Percentiles rank a stretch among this genome's conserved stretches.
phyloP scores from a whole-genome alignment of 2,113 vertebrate species.

The Taxidea taxus region DNA sequence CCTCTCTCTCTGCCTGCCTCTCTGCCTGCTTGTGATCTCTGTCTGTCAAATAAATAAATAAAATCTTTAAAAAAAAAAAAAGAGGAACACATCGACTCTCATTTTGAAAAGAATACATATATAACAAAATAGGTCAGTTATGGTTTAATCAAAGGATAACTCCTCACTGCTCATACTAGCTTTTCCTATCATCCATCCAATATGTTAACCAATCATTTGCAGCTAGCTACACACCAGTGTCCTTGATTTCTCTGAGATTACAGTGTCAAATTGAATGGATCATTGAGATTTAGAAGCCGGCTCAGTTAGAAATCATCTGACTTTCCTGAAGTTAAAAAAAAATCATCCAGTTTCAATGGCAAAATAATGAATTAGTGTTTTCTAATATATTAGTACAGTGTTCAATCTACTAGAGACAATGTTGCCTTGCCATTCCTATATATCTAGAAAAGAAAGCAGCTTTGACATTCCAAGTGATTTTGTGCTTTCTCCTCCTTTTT shows the following conservation, averaged over 20 bases:
- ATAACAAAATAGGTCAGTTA: not conserved
- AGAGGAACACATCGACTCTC: not conserved
- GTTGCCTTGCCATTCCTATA: not conserved
- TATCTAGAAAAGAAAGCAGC: not conserved
- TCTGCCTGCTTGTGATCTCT: no score
- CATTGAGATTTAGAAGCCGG: constrained; percentile 14
- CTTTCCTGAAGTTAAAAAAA: not conserved
- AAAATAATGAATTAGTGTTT: not conserved
- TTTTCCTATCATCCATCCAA: not conserved
- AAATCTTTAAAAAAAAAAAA: no score
- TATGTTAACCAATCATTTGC: not conserved
- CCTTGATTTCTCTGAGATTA: not conserved
- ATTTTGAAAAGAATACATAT: not conserved
- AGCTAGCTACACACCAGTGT: not conserved
- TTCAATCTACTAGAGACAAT: not conserved
- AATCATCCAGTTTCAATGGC: not conserved
- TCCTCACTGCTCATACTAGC: not conserved
- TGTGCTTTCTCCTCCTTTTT: not conserved
- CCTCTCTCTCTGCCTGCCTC: no score
- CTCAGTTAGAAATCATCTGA: not conserved
- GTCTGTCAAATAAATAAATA: no score
- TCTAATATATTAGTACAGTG: not conserved
- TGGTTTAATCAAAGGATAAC: not conserved
- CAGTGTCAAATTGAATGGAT: not conserved
- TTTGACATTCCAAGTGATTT: not conserved